Evolutionary conservation across 53 echinoderm and acorn worm genomes (phyloP).

Genomic region (Pentamera pediparva): DNA sequence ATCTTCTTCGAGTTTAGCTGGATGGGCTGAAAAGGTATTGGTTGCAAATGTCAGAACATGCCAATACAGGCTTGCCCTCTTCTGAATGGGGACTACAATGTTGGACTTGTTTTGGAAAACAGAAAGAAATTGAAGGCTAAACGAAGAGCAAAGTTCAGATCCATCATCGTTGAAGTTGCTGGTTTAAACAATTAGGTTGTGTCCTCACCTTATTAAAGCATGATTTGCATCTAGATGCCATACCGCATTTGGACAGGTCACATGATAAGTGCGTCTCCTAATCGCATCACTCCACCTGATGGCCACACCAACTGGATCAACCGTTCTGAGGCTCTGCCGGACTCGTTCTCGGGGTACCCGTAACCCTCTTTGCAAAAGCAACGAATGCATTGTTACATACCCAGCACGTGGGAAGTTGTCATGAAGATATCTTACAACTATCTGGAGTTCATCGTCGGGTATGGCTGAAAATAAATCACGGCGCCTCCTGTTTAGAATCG

Average conservation of each 20-base stretch:
- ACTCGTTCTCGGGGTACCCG: not conserved
- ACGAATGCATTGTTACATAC: slow-evolving; percentile 6
- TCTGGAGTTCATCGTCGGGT: not conserved
- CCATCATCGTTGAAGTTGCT: too few relatives aligned
- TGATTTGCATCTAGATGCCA: slow-evolving; percentile 40
- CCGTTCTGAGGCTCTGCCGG: not conserved
- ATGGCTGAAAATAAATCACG: not conserved
- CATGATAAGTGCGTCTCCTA: slow-evolving; percentile 13
- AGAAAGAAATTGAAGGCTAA: too few relatives aligned
- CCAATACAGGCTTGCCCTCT: too few relatives aligned
- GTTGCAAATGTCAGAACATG: too few relatives aligned
- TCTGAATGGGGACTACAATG: too few relatives aligned
- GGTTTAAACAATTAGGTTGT: too few relatives aligned
- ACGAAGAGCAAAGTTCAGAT: too few relatives aligned
- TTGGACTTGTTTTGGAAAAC: too few relatives aligned
- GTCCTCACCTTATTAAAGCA: slow-evolving; percentile 27
- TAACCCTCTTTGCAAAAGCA: not conserved
- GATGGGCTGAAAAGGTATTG: too few relatives aligned
- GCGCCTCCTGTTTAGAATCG: not conserved
- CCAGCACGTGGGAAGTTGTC: slow-evolving; percentile 21
- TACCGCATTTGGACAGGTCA: slow-evolving; percentile 18
- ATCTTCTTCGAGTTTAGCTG: too few relatives aligned
- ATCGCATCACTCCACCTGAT: slow-evolving; percentile 14
- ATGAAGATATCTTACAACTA: not conserved
- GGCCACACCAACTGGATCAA: slow-evolving; percentile 27